These are phyloP conservation scores for Tachypleus tridentatus DNA, from an alignment of 1,140 invertebrate species.

Conservation along the genomic window DNA sequence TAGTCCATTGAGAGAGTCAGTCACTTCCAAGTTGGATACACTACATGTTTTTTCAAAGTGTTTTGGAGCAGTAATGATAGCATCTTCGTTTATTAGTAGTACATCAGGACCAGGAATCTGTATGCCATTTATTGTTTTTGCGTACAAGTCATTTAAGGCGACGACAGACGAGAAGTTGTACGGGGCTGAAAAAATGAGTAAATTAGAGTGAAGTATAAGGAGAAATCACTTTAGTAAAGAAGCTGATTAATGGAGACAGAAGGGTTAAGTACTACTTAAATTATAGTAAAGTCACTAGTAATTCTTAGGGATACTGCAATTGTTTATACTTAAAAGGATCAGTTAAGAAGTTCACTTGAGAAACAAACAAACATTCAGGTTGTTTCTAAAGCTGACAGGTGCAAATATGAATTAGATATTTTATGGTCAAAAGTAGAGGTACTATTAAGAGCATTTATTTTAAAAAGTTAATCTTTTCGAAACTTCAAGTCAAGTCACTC, in stretches of 20 bases:
- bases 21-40: conserved; percentile 6
- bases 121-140: conserved; percentile 12
- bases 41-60: conserved; percentile 2
- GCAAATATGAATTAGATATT: too few relatives aligned
- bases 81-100: conserved; percentile 1
- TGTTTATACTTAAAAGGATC: too few relatives aligned
- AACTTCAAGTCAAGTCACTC: too few relatives aligned
- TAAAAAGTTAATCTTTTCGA: too few relatives aligned
- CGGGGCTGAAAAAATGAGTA: conserved; percentile 6
- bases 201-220: background rate
- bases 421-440: too few relatives aligned
- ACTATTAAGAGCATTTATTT: too few relatives aligned
- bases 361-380: too few relatives aligned
- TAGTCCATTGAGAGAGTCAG: conserved; percentile 16
- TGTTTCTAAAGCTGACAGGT: too few relatives aligned
- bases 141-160: conserved; percentile 7
- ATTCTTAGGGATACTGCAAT: too few relatives aligned
- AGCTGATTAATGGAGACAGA: background rate
- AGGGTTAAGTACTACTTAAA: background rate
- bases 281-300: too few relatives aligned
- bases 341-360: too few relatives aligned
- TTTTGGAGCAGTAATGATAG: conserved; percentile 2
- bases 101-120: conserved; percentile 12
- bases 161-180: conserved; percentile 10
- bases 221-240: background rate